Percentiles rank a stretch among this genome's conserved stretches.
phyloP scores from a whole-genome alignment of 2,113 vertebrate genomes.

The Misgurnus anguillicaudatus region DNA sequence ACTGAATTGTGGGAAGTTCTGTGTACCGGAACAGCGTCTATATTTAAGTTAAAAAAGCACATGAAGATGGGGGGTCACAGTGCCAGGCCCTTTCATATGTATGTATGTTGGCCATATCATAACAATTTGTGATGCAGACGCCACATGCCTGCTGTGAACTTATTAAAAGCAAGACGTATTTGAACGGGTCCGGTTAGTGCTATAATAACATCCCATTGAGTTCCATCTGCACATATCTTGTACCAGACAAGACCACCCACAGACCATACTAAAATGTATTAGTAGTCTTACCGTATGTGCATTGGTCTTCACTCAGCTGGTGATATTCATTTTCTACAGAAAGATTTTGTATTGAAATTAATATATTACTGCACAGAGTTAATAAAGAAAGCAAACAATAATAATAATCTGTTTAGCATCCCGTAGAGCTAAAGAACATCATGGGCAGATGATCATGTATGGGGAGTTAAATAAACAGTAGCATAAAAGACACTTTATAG shows the following conservation, averaged over 20 bases:
- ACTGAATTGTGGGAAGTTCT: neutral
- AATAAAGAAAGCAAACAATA: slow-evolving; percentile 22
- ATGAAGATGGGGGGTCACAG: neutral
- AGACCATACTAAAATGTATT: slow-evolving; percentile 13
- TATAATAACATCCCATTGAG: slow-evolving; percentile 24
- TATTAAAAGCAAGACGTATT: slow-evolving; percentile 37
- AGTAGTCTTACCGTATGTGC: neutral
- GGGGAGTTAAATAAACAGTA: slow-evolving; percentile 2
- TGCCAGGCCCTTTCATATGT: neutral
- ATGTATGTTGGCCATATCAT: slow-evolving; percentile 10
- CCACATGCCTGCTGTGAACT: slow-evolving; percentile 26
- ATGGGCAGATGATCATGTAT: neutral
- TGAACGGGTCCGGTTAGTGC: slow-evolving; percentile 33
- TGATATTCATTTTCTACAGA: neutral
- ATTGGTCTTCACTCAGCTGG: neutral
- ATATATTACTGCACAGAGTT: neutral
- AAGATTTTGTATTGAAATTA: slow-evolving; percentile 3
- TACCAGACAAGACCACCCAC: neutral
- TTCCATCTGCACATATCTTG: slow-evolving; percentile 33
- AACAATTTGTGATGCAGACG: neutral
- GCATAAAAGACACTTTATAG: neutral
- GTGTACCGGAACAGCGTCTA: neutral
- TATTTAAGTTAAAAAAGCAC: neutral
- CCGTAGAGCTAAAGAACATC: neutral
- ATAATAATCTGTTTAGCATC: slow-evolving; percentile 8